Evolutionary conservation across 1,140 invertebrate species (phyloP), one percentile per base, ranked within the genome.

Genomic region (Drosophila nasuta): DNA sequence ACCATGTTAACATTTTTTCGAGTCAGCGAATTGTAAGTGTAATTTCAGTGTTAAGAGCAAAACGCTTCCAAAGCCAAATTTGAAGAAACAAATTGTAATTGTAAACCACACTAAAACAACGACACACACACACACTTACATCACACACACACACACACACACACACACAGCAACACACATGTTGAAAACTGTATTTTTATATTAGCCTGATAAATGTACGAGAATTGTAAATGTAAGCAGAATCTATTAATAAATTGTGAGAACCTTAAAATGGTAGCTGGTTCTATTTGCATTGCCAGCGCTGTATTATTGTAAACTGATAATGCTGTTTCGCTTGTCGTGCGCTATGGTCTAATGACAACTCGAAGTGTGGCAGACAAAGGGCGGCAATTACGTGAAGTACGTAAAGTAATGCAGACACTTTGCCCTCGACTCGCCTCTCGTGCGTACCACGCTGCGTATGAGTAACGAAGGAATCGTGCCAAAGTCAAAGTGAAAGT

Each of bases 131-230:
- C 33, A 33, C 33, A 33, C 33, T 5, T 13, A 63, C 8, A 49
- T 5, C 13, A 63, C 8, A 43, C 25, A 54, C n/a, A 62, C 35
- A 62, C 46, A 48, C 6, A 59, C 5, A 43, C n/a, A 63, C 10
- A 49, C 35, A 45, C 1, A 54, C 57, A 62, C 46, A 60, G 28
- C 35, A 38, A 38, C 35, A 57, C 30, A 75, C 41, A 63, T 78
- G 77, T 83, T 77, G 46, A 88, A 88, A 80, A 76, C 77, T 88
- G 83, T 88, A 88, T 88, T 88, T 89, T 88, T 88, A 75, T 89
- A 88, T 88, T 75, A 89, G 83, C 65, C 81, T 79, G 69, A 70
- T 65, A 67, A 71, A 56, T 77, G 75, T 81, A 82, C 75, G 52
- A 76, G 70, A 75, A 68, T 76, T 69, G 33, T 67, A 72, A 41